Percentiles rank a stretch among this genome's conserved stretches.
These are phyloP conservation scores for Caenorhabditis sp. DNA, from an alignment of 2,888 invertebrate genomes.

Conservation along the genomic window DNA sequence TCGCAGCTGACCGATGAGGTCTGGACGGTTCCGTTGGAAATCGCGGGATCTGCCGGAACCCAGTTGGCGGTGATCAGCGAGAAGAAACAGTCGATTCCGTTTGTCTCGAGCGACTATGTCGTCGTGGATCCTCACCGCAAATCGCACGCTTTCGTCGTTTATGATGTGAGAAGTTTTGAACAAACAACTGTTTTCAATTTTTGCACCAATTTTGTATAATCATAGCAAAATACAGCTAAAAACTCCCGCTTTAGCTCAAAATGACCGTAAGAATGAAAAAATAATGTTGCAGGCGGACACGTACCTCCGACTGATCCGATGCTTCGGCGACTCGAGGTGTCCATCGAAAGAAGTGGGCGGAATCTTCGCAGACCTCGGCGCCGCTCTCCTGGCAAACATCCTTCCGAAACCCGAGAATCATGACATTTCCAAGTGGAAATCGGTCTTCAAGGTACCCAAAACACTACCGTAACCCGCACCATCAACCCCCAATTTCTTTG, in stretches of 20 bases:
- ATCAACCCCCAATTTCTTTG: constrained; percentile 10
- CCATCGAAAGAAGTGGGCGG: constrained; percentile 60
- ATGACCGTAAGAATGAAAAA: no score
- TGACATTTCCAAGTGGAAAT: constrained; percentile 62
- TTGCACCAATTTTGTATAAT: no score
- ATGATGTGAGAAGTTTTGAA: no score
- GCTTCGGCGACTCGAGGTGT: constrained; percentile 58
- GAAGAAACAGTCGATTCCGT: constrained; percentile 53
- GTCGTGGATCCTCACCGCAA: constrained; percentile 64
- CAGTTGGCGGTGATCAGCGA: constrained; percentile 48
- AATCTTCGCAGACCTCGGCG: constrained; percentile 62
- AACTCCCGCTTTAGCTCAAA: no score
- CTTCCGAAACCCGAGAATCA: constrained; percentile 51
- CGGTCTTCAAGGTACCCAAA: constrained; percentile 48
- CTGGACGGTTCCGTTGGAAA: constrained; percentile 62
- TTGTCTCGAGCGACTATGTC: constrained; percentile 62
- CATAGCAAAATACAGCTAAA: no score
- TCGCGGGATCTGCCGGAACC: constrained; percentile 56
- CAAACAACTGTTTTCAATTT: no score
- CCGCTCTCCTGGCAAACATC: constrained; percentile 56
- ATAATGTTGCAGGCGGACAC: no score
- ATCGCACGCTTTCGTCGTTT: constrained; percentile 64
- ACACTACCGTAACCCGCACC: background rate
- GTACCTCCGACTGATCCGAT: constrained; percentile 63
- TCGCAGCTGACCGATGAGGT: constrained; percentile 59